Conservation (phyloP, 2,888 invertebrate genomes). For the Exephanes ischioxanthus region DNA sequence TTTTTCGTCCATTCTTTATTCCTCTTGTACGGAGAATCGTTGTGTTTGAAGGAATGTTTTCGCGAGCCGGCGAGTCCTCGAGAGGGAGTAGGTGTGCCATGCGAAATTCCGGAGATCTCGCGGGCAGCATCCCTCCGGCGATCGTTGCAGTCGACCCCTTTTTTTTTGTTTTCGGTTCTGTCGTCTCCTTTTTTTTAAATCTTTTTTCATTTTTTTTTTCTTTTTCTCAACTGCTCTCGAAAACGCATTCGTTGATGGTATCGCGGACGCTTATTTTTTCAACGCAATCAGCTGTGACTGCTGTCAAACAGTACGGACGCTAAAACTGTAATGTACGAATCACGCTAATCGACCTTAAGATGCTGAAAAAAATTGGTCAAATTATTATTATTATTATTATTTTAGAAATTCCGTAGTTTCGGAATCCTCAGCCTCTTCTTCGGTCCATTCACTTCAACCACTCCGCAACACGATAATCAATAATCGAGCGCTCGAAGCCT, state of each 20-base stretch:
- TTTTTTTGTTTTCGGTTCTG: background rate
- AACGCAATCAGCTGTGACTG: conserved; percentile 28
- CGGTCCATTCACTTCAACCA: conserved; percentile 41
- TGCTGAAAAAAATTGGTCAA: background rate
- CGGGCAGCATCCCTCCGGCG: background rate
- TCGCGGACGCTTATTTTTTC: background rate
- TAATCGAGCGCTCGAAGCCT: conserved; percentile 7
- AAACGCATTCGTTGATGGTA: background rate
- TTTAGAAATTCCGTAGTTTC: background rate
- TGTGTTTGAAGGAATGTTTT: background rate
- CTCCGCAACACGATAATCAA: conserved; percentile 10
- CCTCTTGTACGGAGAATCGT: no score
- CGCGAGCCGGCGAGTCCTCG: conserved; percentile 12
- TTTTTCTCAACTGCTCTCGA: background rate
- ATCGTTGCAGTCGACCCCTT: background rate
- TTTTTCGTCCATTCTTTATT: background rate
- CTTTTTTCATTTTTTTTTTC: background rate
- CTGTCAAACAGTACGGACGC: conserved; percentile 13
- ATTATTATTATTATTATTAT: background rate
- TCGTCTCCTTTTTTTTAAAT: background rate
- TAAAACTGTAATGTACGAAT: background rate
- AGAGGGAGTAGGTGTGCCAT: conserved; percentile 18
- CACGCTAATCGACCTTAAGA: background rate
- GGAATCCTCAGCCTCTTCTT: conserved; percentile 12
- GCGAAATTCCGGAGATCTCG: conserved; percentile 4